Evolutionary conservation across 2,888 invertebrate species (phyloP), one percentile per base, ranked within the genome.

Genomic region (Tachina grossa): DNA sequence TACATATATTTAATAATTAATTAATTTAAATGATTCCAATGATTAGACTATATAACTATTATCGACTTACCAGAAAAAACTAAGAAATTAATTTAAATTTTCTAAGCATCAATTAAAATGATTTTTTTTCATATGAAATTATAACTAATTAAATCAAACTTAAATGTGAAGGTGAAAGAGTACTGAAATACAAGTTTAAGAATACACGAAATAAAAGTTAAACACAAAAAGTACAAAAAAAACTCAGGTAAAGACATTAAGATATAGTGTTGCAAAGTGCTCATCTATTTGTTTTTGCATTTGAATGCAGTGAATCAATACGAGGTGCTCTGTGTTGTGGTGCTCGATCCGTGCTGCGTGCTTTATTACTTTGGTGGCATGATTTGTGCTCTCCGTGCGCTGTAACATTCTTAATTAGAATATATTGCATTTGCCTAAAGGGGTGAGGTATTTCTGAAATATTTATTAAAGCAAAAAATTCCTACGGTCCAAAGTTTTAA

Each of bases 291-390:
- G 11, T 61, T 72, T 66, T 84, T 85, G 83, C 79, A 83, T 76
- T 65, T 75, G 55, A 72, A 72, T 83, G 75, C 83, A 79, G 83
- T 85, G 83, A 83, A 61, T 79, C 83, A 85, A 78, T 85, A 75
- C 85, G 85, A 57, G 69, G 85, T 83, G 85, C 84, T 84, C 84
- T 68, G 77, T 84, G 84, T 63, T 77, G 66, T 66, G 81, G 84
- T 78, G 85, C 74, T 85, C 82, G 82, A 71, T 85, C 85, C 83
- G 85, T 85, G 85, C 85, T 85, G 68, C 82, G 85, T 85, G 85
- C 85, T 61, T 59, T 51, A 57, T 68, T n/a, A 53, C 55, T 71
- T 19, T 75, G 47, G 78, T 75, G 83, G 78, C 85, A 53, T 65
- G 66, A 9, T 43, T 74, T 79, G 83, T 83, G 79, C 66, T 83